phyloP scores from a whole-genome alignment of 2,113 vertebrate genomes.

The Tragelaphus buxtoni region DNA sequence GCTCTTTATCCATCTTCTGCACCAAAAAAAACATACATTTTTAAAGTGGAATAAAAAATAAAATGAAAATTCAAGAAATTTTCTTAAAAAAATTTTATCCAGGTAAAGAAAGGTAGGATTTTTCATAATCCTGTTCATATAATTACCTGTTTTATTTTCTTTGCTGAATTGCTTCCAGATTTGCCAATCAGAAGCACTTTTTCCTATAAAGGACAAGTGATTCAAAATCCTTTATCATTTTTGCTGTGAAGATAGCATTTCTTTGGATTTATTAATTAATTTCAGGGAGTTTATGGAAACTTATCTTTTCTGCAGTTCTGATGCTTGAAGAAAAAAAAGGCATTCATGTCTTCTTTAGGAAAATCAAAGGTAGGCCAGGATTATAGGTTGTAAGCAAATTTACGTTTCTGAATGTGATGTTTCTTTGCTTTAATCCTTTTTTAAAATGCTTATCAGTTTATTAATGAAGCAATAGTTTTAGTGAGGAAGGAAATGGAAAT shows the following conservation, averaged over 20 bases:
- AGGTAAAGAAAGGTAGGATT: background rate
- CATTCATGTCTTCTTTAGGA: background rate
- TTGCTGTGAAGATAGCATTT: background rate
- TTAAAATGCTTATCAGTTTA: conserved; percentile 23
- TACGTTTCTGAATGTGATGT: conserved; percentile 5
- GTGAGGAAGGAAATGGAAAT: conserved; percentile 33
- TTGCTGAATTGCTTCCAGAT: background rate
- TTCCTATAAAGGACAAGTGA: background rate
- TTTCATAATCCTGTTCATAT: background rate
- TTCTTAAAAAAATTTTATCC: background rate
- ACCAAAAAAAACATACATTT: background rate
- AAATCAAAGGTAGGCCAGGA: background rate
- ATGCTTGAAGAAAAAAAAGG: background rate
- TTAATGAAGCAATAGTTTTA: conserved; percentile 42
- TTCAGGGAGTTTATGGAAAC: background rate
- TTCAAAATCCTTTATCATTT: background rate
- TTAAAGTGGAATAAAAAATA: background rate
- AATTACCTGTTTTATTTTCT: background rate
- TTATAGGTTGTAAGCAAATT: conserved; percentile 12
- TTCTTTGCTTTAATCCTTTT: conserved; percentile 40
- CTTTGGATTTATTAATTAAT: conserved; percentile 40
- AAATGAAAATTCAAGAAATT: background rate
- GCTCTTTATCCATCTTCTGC: background rate
- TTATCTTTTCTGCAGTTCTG: conserved; percentile 38
- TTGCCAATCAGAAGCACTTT: background rate